Base-by-base conservation (phyloP, 2,888 invertebrate species). In the Atrina japonica region DNA sequence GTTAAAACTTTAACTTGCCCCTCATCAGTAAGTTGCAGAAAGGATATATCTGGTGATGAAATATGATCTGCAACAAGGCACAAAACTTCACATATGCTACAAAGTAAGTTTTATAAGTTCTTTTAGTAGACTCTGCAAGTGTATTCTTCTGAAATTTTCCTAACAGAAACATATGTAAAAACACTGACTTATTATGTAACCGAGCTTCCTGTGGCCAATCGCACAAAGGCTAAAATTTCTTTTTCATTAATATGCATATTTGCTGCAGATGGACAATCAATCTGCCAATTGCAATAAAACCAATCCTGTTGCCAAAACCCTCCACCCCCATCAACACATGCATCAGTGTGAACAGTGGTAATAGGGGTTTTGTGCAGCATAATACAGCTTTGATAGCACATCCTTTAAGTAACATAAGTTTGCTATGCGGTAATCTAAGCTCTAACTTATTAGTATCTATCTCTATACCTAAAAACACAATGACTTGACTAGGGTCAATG, bases 171-270 rank as follows among this genome's bases (percentile, higher is more conserved):
- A 55, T 18, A 14, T 40, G n/a, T 11, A 14, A 29, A 55, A 55
- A 55, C 9, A 40, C 7, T 29, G 23, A 27, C 9, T n/a, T 23
- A 16, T 55, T 35, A 21, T 55, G 55, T 30, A 88, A 76, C 56
- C 90, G 77, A 3, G 87, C 78, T 55, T 88, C 88, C 68, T 88
- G 85, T 3, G 88, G 86, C 90, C 90, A 90, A 78, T 90, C 90
- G 83, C 88, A 87, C 83, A 90, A 58, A 9, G 11, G 35, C 35
- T 11, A 35, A 7, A 35, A 35, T 11, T 35, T 35, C 35, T 11
- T 82, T 86, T 89, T 90, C 35, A 35, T 35, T 35, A 7, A 35
- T 35, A 35, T 35, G 35, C 35, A 35, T 7, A 11, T 5, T 5
- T 5, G 11, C 5, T 35, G 11, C 11, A 7, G 5, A 5, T 7